Evolutionary conservation across 2,797 vertebrate genomes (phyloP), one percentile per base, ranked within the genome.

Genomic region (Bradypus variegatus): DNA sequence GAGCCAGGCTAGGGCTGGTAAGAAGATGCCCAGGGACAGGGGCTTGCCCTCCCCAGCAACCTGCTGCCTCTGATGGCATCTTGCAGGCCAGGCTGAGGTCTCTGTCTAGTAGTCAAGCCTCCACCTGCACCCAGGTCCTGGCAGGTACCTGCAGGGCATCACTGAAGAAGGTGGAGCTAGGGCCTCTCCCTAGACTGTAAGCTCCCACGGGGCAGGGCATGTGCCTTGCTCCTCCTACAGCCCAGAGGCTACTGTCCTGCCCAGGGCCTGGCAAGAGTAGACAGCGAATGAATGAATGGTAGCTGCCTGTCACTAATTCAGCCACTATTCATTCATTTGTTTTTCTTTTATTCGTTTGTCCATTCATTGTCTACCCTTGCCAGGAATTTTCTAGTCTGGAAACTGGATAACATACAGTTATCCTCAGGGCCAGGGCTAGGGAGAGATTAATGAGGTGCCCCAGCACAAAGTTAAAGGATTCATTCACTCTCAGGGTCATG

Each of bases 331-430:
- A 33, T 93, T 91, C 48, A 23, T 77, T 88, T 88, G 27, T 78
- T 88, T 88, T 76, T 33, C 50, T 69, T 58, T 58, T 50, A 81
- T 86, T 86, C 76, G 70, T 33, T 92, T 58, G 72, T 33, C 91
- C 88, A 41, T 33, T 69, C 50, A 21, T 64, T 83, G 33, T 86
- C 89, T 91, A n/a, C 62, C 88, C 76, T 88, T 88, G 89, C 87
- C 89, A 86, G 89, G 64, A 94, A 88, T 83, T 93, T 93, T 80
- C 92, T 81, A 29, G 72, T 92, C 62, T n/a, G 60, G 38, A 70
- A 88, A 86, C 77, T 91, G n/a, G n/a, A n/a, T 89, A 88, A 94
- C 76, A 23, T 60, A 23, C 84, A 87, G 93, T 94, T 94, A 92
- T 92, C 85, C 92, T 45, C 72, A 70, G 85, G 92, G 55, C 82